phyloP scores from a whole-genome alignment of 2,113 vertebrate genomes.

The Xyrauchen texanus region DNA sequence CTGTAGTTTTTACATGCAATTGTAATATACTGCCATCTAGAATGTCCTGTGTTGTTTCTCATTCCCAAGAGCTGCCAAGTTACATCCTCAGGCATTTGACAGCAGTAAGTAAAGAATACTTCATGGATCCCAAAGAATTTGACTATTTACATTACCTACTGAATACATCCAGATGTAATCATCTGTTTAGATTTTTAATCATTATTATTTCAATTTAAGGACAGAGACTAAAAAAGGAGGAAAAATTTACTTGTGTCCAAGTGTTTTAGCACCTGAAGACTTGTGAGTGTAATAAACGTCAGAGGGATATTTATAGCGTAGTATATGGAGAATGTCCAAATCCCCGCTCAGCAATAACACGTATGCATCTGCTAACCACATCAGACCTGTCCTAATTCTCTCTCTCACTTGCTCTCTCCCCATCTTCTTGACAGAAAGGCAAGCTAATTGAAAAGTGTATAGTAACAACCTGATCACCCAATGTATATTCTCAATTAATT shows the following conservation, averaged over 20 bases:
- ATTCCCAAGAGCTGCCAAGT: too few species aligned
- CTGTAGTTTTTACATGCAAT: too few species aligned
- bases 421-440: slow-evolving; percentile 56
- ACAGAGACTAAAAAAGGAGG: slow-evolving; percentile 40
- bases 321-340: slow-evolving; percentile 93
- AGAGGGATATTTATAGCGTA: slow-evolving; percentile 89
- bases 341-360: slow-evolving; percentile 85
- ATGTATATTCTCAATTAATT: slow-evolving; percentile 61
- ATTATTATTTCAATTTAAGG: slow-evolving; percentile 30
- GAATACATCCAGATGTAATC: too few species aligned
- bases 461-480: slow-evolving; percentile 62
- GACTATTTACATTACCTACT: too few species aligned
- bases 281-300: slow-evolving; percentile 93
- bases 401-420: slow-evolving; percentile 25
- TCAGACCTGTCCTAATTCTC: slow-evolving; percentile 70
- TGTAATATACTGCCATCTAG: too few species aligned
- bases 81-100: too few species aligned
- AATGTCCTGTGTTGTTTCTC: too few species aligned
- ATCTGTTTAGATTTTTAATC: too few species aligned
- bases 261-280: slow-evolving; percentile 94
- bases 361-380: slow-evolving; percentile 90
- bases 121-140: too few species aligned
- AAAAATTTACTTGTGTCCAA: slow-evolving; percentile 77
- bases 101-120: too few species aligned
- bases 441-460: slow-evolving; percentile 78